Base-by-base conservation (phyloP, 2,113 vertebrate species). In the Theristicus caerulescens region DNA sequence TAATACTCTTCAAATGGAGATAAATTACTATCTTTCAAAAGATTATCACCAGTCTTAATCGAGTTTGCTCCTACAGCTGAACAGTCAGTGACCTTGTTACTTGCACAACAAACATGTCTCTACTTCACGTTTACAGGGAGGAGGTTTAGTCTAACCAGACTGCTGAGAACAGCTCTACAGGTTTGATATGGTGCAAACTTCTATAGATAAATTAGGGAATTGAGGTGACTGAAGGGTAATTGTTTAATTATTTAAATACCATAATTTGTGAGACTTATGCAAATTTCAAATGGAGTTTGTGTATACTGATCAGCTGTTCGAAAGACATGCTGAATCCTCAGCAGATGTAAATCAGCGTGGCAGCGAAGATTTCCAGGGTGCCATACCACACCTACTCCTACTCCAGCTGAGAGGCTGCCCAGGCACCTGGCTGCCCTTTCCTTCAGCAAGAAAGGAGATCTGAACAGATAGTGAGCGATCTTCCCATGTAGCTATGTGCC, bases 1-100 rank as follows among this genome's bases (percentile, higher is more conserved):
- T 97, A 98, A 98, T 98, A 96, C 90, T 97, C 95, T 97, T 98
- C 96, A 97, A 98, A 98, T 97, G 92, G 96, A 98, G 97, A 98
- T 97, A 98, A 98, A 98, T 98, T 97, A 97, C 97, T 97, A 69
- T 98, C 97, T 98, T 98, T 98, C 97, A 97, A 91, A 98, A 98
- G 97, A 98, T 98, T 98, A 98, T 98, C 98, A 93, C 66, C 90
- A 76, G 92, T 97, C 96, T 98, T 98, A 98, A 98, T 98, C 93
- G 36, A 97, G 97, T 98, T 98, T 98, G 92, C 95, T 98, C 94
- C 94, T 88, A 86, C 91, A 97, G 97, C 96, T 97, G 96, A 98
- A 97, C 94, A 96, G 97, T 82, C 96, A 95, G 86, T 97, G 98
- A 98, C 98, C 98, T 98, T 97, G 96, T 96, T 98, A 96, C 93